These are phyloP conservation scores for Hypomecis atomaria DNA, from an alignment of 2,888 invertebrate species.

Conservation along the genomic window DNA sequence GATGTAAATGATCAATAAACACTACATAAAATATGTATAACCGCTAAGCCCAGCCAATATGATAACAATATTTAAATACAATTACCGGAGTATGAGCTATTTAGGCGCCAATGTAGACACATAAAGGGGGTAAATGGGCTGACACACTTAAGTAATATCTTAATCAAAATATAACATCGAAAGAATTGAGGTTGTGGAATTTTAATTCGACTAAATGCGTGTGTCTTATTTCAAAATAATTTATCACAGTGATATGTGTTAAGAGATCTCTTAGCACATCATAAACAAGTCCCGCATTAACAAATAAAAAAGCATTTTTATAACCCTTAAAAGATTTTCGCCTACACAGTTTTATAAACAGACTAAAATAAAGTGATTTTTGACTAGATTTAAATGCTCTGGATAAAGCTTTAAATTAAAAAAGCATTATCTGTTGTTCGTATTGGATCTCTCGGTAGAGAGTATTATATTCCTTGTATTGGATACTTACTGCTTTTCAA, in stretches of 20 bases:
- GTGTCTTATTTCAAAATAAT: slow-evolving; percentile 11
- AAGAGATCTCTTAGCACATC: slow-evolving; percentile 13
- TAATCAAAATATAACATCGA: slow-evolving; percentile 1
- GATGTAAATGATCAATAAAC: no score
- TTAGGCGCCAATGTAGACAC: background rate
- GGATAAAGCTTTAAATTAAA: slow-evolving; percentile 18
- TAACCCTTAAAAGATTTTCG: slow-evolving; percentile 10
- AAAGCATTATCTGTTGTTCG: background rate
- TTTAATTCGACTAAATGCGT: slow-evolving; percentile 6
- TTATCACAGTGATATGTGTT: slow-evolving; percentile 7
- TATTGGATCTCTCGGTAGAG: no score
- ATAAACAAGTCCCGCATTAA: slow-evolving; percentile 20
- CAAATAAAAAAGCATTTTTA: slow-evolving; percentile 17
- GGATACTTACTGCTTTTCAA: no score
- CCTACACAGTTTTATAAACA: slow-evolving; percentile 15
- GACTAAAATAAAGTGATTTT: slow-evolving; percentile 6
- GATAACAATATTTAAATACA: no score
- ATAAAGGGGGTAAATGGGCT: background rate
- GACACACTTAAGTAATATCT: background rate
- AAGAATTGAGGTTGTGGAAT: background rate
- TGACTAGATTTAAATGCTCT: background rate
- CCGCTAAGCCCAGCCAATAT: no score
- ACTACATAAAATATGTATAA: no score
- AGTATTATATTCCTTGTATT: no score
- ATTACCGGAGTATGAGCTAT: background rate